Conservation (phyloP, 2,797 vertebrate genomes). For the Spinus olivaceus region DNA sequence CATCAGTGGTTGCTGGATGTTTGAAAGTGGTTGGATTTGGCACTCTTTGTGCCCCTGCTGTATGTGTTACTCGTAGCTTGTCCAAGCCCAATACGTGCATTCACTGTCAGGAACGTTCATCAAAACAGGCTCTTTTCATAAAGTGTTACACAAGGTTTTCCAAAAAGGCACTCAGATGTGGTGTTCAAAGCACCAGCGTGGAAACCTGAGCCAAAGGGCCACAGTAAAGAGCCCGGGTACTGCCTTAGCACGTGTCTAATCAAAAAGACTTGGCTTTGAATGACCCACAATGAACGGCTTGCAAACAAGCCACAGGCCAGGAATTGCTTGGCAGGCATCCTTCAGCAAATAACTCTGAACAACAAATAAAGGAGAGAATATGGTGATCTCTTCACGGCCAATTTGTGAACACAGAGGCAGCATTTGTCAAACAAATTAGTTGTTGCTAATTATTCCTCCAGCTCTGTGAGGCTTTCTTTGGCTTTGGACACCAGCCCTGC, state of each 20-base stretch:
- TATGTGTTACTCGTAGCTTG: background rate
- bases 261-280: slow-evolving; percentile 57
- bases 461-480: slow-evolving; percentile 31
- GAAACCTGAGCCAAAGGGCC: slow-evolving; percentile 42
- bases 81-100: slow-evolving; percentile 23
- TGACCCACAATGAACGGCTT: slow-evolving; percentile 37
- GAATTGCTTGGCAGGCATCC: slow-evolving; percentile 61
- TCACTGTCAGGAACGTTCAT: background rate
- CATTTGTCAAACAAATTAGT: slow-evolving; percentile 62
- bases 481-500: slow-evolving; percentile 32
- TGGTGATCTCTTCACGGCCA: slow-evolving; percentile 65
- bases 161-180: slow-evolving; percentile 4
- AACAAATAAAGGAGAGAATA: slow-evolving; percentile 59
- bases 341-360: slow-evolving; percentile 57
- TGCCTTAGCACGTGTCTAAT: slow-evolving; percentile 43
- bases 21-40: slow-evolving; percentile 19
- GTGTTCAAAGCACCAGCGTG: background rate
- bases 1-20: background rate
- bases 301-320: slow-evolving; percentile 64
- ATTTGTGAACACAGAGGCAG: slow-evolving; percentile 61
- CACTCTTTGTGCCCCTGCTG: background rate
- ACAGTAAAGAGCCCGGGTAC: background rate
- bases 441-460: slow-evolving; percentile 56
- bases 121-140: slow-evolving; percentile 40
- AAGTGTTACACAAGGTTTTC: slow-evolving; percentile 5